These are phyloP conservation scores for Portunus trituberculatus DNA, from an alignment of 1,140 invertebrate genomes.

Conservation along the genomic window DNA sequence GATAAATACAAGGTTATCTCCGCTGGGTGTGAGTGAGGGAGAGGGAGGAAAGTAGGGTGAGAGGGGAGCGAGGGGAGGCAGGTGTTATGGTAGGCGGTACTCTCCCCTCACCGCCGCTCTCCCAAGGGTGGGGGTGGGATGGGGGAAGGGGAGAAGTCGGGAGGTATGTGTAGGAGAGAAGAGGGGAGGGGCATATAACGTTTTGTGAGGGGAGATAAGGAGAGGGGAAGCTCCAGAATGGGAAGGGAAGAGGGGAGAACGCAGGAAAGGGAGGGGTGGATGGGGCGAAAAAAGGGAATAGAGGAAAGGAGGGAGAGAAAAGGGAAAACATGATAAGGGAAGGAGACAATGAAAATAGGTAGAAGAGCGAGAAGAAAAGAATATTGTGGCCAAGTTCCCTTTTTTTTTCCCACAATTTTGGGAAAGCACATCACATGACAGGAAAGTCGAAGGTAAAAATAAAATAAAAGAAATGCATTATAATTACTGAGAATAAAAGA, in stretches of 20 bases:
- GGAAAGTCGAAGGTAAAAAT: no score
- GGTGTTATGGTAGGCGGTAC: neutral
- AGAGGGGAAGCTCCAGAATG: neutral
- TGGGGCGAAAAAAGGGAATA: neutral
- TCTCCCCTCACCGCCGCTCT: neutral
- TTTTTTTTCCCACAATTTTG: no score
- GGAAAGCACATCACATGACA: no score
- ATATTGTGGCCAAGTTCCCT: no score
- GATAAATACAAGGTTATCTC: constrained; percentile 15
- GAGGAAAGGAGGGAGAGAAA: neutral
- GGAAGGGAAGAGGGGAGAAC: neutral
- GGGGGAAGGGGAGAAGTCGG: neutral
- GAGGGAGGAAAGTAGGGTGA: neutral
- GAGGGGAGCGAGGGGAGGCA: neutral
- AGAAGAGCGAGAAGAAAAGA: neutral
- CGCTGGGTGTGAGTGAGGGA: neutral
- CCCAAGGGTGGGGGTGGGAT: neutral
- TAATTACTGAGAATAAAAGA: no score
- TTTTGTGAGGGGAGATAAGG: constrained; percentile 20
- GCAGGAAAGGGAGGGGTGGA: neutral
- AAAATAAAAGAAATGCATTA: no score
- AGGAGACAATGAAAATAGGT: neutral
- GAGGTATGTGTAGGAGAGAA: neutral
- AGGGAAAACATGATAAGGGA: neutral
- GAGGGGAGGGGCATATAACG: neutral